Conservation (phyloP, 2,888 invertebrate species). For the Amblyjoppa proteus region DNA sequence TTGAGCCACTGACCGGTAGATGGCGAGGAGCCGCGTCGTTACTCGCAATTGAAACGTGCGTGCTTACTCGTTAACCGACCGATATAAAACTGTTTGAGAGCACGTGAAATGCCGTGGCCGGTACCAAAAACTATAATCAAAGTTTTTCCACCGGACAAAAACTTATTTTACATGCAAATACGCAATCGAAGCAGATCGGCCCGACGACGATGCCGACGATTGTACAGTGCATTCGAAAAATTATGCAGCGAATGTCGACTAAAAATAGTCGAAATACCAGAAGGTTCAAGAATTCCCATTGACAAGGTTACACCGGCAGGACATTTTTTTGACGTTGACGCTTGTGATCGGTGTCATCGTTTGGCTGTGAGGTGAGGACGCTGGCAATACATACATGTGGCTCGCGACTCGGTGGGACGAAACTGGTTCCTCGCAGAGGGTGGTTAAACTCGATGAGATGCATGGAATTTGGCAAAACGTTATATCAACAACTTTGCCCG, state of each 20-base stretch:
- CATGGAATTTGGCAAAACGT: slow-evolving; percentile 77
- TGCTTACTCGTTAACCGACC: too few species aligned
- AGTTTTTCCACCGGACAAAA: background rate
- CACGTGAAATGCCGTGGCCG: too few species aligned
- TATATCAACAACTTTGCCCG: slow-evolving; percentile 37
- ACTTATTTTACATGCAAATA: background rate
- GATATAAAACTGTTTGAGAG: too few species aligned
- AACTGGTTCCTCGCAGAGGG: slow-evolving; percentile 79
- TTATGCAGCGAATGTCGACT: background rate
- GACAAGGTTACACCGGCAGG: slow-evolving; percentile 4
- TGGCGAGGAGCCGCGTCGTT: too few species aligned
- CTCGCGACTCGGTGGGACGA: slow-evolving; percentile 66
- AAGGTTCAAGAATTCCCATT: slow-evolving; percentile 21
- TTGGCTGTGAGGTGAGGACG: background rate
- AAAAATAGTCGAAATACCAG: background rate
- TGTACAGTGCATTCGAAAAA: background rate
- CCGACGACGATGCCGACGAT: background rate
- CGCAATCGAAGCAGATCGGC: background rate
- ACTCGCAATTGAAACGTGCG: too few species aligned
- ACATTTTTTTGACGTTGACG: background rate
- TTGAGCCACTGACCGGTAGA: too few species aligned
- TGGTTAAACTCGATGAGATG: slow-evolving; percentile 80
- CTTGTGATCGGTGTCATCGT: slow-evolving; percentile 13
- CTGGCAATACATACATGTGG: background rate
- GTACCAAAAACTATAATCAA: too few species aligned